phyloP scores from a whole-genome alignment of 1,140 invertebrate species.

The Mactra quadrangularis region DNA sequence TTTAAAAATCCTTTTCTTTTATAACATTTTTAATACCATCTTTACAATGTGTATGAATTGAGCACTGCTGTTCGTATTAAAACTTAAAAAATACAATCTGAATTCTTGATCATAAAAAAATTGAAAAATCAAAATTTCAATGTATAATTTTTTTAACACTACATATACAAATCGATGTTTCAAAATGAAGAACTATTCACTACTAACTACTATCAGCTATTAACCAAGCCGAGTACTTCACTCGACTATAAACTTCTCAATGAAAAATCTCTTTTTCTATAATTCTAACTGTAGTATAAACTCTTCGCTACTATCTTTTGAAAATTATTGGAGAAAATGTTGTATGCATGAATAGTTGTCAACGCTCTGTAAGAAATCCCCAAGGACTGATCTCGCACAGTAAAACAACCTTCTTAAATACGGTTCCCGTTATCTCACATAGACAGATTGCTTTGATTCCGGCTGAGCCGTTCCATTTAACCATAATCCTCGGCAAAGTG shows the following conservation, averaged over 20 bases:
- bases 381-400: constrained; percentile 15
- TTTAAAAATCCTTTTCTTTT: too few species aligned
- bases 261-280: not conserved
- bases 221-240: not conserved
- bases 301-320: constrained; percentile 3
- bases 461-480: constrained; percentile 45
- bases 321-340: constrained; percentile 6
- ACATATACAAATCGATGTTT: too few species aligned
- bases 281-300: not conserved
- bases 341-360: constrained; percentile 12
- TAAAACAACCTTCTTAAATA: constrained; percentile 48
- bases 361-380: constrained; percentile 10
- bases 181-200: too few species aligned
- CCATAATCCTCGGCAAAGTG: constrained; percentile 62
- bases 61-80: too few species aligned
- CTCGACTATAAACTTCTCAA: not conserved
- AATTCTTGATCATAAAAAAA: not conserved
- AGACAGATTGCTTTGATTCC: constrained; percentile 51
- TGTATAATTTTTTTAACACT: too few species aligned
- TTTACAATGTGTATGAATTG: too few species aligned
- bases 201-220: too few species aligned
- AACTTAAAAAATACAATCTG: too few species aligned
- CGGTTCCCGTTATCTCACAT: constrained; percentile 49
- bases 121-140: too few species aligned
- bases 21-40: not conserved